Evolutionary conservation across 2,888 invertebrate genomes (phyloP), one percentile per base, ranked within the genome.

Genomic region (Drosophila formosana): DNA sequence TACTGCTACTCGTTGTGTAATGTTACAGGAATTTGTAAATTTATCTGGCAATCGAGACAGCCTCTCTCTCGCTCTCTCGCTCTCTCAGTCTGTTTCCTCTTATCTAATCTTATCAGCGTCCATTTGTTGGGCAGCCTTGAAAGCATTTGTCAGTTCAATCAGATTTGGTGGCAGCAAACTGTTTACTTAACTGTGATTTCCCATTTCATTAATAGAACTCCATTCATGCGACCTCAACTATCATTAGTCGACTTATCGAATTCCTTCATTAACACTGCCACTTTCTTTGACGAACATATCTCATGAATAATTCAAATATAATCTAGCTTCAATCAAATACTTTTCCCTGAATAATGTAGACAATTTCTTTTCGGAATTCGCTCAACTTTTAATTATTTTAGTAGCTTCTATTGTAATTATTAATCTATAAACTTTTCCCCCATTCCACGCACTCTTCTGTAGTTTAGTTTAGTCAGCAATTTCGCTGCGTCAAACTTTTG

Each of bases 81-180:
- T 11, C 37, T n/a, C 46, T 26, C 30, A 7, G 34, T 37, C 18
- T 18, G 18, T 18, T 18, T 18, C 18, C 18, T 18, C 25, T 32
- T 80, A 77, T 80, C 80, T 80, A 52, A 80, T 80, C 71, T 71
- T 71, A 80, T 67, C 72, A 67, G 53, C 25, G 18, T 3, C 46
- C 50, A 78, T 62, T 75, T 58, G 58, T 32, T 60, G 63, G 25
- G 0, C 61, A 75, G 57, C 75, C 75, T 75, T 75, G 80, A 75
- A 57, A 61, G 53, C 3, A 50, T 41, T 43, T 52, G 56, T 18
- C 23, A 55, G 50, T 41, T 52, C 67, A 49, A 28, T 53, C 30
- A 50, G 26, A 49, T 30, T 45, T 18, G 8, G 13, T 46, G 8
- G 3, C 2, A 13, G 39, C 2, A 23, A 26, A 4, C 13, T 28